Conservation (phyloP, 2,888 invertebrate species). For the Scaptomyza flava region DNA sequence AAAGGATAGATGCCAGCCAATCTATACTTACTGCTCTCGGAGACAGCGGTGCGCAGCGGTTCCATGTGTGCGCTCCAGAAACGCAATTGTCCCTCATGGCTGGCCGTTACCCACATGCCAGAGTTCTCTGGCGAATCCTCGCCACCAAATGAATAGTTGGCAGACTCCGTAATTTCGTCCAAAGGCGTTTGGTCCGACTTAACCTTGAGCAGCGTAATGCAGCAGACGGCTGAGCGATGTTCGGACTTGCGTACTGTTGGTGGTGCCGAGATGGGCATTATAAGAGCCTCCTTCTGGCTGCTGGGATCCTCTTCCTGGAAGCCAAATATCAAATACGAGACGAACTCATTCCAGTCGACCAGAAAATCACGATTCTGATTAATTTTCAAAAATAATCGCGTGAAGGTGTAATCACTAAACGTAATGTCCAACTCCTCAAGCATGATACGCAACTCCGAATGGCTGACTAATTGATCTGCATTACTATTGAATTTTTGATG, state of each 20-base stretch:
- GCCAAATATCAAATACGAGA: constrained; percentile 90
- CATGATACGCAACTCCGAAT: constrained; percentile 69
- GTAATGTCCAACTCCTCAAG: constrained; percentile 67
- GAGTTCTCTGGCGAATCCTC: constrained; percentile 84
- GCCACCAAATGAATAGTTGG: constrained; percentile 53
- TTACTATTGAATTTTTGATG: constrained; percentile 55
- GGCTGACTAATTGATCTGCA: constrained; percentile 63
- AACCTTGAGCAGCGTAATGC: constrained; percentile 84
- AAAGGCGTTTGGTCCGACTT: constrained; percentile 62
- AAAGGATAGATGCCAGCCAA: neutral
- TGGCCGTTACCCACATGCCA: constrained; percentile 90
- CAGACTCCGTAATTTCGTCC: constrained; percentile 51
- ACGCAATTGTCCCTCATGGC: constrained; percentile 91
- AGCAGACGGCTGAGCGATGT: constrained; percentile 89
- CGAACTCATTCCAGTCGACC: constrained; percentile 91
- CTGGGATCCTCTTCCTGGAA: constrained; percentile 89
- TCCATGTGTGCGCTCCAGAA: constrained; percentile 91
- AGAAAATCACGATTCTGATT: constrained; percentile 86
- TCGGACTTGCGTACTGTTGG: constrained; percentile 87
- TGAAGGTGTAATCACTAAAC: constrained; percentile 86
- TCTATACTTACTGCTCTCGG: constrained; percentile 86
- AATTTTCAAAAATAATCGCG: constrained; percentile 87
- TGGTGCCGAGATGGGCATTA: constrained; percentile 87
- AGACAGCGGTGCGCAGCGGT: constrained; percentile 87
- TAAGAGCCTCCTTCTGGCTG: constrained; percentile 87